These are phyloP conservation scores for Burhinus bistriatus DNA, from an alignment of 2,113 vertebrate genomes.

Conservation along the genomic window DNA sequence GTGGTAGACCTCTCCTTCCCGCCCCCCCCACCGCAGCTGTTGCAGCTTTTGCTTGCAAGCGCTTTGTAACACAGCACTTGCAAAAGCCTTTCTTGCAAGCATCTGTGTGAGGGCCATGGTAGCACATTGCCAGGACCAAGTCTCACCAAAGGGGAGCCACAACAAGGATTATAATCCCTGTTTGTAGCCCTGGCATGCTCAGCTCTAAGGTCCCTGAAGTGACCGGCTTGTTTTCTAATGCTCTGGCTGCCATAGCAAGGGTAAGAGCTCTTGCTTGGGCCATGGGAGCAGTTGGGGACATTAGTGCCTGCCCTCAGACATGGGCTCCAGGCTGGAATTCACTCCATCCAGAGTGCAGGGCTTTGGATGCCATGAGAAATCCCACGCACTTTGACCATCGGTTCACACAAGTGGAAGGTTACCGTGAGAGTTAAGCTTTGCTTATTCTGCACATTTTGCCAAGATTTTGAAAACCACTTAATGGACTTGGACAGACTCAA, in stretches of 20 bases:
- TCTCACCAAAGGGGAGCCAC: neutral
- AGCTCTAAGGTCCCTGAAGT: neutral
- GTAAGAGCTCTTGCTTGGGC: neutral
- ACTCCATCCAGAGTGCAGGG: neutral
- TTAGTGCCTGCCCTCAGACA: neutral
- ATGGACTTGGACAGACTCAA: conserved; percentile 11
- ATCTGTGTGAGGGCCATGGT: neutral
- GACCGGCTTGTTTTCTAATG: accelerated
- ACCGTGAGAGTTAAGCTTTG: neutral
- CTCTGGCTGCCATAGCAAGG: neutral
- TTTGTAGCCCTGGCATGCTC: neutral
- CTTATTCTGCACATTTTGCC: conserved; percentile 23
- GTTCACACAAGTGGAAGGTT: neutral
- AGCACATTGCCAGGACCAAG: neutral
- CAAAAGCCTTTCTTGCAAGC: neutral
- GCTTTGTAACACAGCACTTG: neutral
- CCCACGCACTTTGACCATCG: neutral
- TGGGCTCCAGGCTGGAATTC: neutral
- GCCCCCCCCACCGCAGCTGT: too few relatives aligned
- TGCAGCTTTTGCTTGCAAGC: neutral
- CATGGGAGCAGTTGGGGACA: neutral
- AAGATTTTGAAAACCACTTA: conserved; percentile 46
- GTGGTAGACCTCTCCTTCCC: neutral
- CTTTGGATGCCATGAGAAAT: neutral
- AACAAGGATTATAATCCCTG: neutral